Conservation (phyloP, 2,888 invertebrate species). For the Archaeoteleia sp. region DNA sequence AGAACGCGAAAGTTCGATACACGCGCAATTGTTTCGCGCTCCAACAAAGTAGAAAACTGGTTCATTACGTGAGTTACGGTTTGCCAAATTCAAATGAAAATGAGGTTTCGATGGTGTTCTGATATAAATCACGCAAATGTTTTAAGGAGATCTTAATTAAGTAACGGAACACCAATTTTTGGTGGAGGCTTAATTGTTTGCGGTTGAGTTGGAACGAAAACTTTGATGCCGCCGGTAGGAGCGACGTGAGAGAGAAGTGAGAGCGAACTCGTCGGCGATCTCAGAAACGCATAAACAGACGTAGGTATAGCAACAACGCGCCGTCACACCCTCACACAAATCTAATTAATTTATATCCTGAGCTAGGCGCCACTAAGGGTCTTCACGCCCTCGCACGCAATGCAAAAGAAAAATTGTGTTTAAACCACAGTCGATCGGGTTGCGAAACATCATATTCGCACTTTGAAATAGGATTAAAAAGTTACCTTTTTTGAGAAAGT, state of each 20-base stretch:
- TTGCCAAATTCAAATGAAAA: too few relatives aligned
- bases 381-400: constrained; percentile 31
- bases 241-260: constrained; percentile 8
- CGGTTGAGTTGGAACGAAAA: constrained; percentile 1
- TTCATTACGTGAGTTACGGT: too few relatives aligned
- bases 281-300: constrained; percentile 51
- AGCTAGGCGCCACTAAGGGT: constrained; percentile 69
- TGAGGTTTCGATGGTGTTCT: constrained; percentile 26
- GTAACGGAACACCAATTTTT: constrained; percentile 17
- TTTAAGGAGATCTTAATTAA: constrained; percentile 11
- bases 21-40: too few relatives aligned
- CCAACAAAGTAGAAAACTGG: too few relatives aligned
- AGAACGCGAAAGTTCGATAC: too few relatives aligned
- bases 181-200: too few relatives aligned
- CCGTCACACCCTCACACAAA: constrained; percentile 73
- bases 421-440: too few relatives aligned
- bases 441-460: too few relatives aligned
- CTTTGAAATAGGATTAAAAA: too few relatives aligned
- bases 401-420: background rate
- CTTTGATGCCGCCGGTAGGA: constrained; percentile 57
- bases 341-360: constrained; percentile 74
- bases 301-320: constrained; percentile 52
- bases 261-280: constrained; percentile 45
- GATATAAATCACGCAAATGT: constrained; percentile 42
- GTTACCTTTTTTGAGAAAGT: too few relatives aligned